These are phyloP conservation scores for Xanthostigma xanthostigma DNA, from an alignment of 2,888 invertebrate species.

Conservation along the genomic window DNA sequence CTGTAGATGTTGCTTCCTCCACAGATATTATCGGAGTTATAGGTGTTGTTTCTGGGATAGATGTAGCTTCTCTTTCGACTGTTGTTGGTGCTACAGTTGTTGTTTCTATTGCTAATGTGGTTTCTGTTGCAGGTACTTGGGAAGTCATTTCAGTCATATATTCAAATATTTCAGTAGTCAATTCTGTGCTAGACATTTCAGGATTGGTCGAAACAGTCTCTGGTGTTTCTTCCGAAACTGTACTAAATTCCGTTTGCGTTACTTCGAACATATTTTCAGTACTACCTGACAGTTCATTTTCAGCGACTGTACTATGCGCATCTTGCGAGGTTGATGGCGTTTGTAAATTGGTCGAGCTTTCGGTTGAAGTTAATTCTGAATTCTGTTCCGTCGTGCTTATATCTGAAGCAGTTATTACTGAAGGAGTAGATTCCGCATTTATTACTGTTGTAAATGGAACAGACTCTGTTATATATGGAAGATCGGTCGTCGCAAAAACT, in stretches of 20 bases:
- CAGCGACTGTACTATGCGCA: too few species aligned
- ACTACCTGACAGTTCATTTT: background rate
- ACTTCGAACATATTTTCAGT: background rate
- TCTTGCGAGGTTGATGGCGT: too few species aligned
- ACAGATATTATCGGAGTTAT: slow-evolving; percentile 8
- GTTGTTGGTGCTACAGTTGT: slow-evolving; percentile 1
- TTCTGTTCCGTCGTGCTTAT: background rate
- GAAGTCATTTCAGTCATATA: too few species aligned
- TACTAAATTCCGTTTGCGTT: background rate
- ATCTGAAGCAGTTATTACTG: slow-evolving; percentile 16
- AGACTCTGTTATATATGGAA: slow-evolving; percentile 20
- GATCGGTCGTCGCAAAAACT: slow-evolving; percentile 23
- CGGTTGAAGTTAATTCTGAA: too few species aligned
- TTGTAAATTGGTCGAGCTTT: too few species aligned
- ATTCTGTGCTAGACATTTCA: too few species aligned
- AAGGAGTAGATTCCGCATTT: slow-evolving; percentile 13
- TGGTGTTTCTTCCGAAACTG: background rate
- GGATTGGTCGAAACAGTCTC: too few species aligned
- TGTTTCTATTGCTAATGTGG: background rate
- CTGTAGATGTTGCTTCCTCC: slow-evolving; percentile 6
- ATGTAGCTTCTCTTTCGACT: slow-evolving; percentile 2
- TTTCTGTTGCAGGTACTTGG: background rate
- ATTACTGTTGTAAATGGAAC: slow-evolving; percentile 3
- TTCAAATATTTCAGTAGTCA: too few species aligned
- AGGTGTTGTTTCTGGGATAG: slow-evolving; percentile 9